A percentile compares a stretch with the other conserved stretches of the same genome.
phyloP scores from a whole-genome alignment of 2,113 vertebrate species.

The Paradoxurus hermaphroditus region DNA sequence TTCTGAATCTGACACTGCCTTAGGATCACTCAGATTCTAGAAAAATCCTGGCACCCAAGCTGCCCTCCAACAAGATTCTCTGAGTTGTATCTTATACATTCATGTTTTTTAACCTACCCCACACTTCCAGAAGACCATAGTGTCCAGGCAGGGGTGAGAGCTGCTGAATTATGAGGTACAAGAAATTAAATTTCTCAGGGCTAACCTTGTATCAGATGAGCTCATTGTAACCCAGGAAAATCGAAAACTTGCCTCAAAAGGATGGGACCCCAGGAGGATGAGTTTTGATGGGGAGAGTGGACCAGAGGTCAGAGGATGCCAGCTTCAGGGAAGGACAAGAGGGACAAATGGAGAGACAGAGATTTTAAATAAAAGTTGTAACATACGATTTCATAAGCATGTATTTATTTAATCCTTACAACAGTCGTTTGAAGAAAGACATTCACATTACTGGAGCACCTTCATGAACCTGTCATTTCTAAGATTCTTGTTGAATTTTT shows the following conservation, averaged over 20 bases:
- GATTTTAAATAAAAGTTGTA: neutral
- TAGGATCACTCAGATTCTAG: neutral
- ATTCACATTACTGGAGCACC: neutral
- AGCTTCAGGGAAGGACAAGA: neutral
- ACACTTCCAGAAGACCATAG: neutral
- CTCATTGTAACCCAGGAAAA: neutral
- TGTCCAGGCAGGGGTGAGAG: neutral
- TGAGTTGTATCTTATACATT: neutral
- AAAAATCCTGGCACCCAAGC: neutral
- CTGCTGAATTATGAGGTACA: neutral
- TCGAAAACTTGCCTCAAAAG: neutral
- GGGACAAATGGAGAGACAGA: no score
- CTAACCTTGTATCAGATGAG: neutral
- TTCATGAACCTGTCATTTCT: neutral
- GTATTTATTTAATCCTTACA: neutral
- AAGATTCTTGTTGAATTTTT: neutral
- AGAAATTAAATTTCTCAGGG: neutral
- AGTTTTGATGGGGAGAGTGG: neutral
- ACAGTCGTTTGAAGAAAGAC: neutral
- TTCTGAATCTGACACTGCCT: neutral
- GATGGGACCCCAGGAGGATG: neutral
- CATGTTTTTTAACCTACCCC: neutral
- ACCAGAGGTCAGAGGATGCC: rapidly evolving
- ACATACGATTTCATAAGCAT: neutral
- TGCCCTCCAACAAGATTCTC: neutral